A percentile compares a stretch with the other conserved stretches of the same genome.
Evolutionary conservation across 2,888 invertebrate genomes (phyloP).

Genomic region (Apotomis capreana): DNA sequence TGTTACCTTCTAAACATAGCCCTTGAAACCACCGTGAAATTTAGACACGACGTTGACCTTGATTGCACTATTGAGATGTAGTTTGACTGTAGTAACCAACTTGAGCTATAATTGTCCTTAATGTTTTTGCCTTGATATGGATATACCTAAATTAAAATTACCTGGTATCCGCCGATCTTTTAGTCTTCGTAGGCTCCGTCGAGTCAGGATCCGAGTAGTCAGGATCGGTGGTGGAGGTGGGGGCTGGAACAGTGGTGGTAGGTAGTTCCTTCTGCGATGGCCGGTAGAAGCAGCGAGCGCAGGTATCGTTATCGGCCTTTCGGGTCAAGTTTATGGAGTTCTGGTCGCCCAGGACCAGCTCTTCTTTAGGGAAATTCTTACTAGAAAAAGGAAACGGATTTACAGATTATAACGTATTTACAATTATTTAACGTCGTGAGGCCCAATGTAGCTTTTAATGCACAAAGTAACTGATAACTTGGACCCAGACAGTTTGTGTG

Average conservation of each 20-base stretch:
- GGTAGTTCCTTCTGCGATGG: conserved; percentile 43
- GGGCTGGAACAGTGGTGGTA: conserved; percentile 19
- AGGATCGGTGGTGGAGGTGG: conserved; percentile 39
- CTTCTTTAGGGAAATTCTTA: conserved; percentile 82
- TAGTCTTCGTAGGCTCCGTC: neutral
- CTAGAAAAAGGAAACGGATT: conserved; percentile 61
- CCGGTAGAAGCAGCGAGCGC: conserved; percentile 38
- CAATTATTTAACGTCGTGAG: too few species aligned
- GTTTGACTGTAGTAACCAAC: too few species aligned
- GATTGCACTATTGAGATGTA: too few species aligned
- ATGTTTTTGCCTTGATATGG: too few species aligned
- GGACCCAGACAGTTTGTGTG: too few species aligned
- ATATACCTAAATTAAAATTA: neutral
- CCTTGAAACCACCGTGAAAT: too few species aligned
- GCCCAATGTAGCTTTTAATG: too few species aligned
- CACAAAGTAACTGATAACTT: too few species aligned
- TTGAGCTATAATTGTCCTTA: too few species aligned
- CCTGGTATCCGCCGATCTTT: conserved; percentile 2
- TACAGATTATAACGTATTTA: too few species aligned
- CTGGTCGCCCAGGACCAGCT: conserved; percentile 90
- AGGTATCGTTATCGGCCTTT: conserved; percentile 49
- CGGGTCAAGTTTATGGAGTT: conserved; percentile 59
- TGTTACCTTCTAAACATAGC: too few species aligned
- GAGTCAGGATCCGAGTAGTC: conserved; percentile 41
- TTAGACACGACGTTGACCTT: too few species aligned